A percentile compares a stretch with the other conserved stretches of the same genome.
phyloP scores from a whole-genome alignment of 1,140 invertebrate species.

The Drosophila arizonae region DNA sequence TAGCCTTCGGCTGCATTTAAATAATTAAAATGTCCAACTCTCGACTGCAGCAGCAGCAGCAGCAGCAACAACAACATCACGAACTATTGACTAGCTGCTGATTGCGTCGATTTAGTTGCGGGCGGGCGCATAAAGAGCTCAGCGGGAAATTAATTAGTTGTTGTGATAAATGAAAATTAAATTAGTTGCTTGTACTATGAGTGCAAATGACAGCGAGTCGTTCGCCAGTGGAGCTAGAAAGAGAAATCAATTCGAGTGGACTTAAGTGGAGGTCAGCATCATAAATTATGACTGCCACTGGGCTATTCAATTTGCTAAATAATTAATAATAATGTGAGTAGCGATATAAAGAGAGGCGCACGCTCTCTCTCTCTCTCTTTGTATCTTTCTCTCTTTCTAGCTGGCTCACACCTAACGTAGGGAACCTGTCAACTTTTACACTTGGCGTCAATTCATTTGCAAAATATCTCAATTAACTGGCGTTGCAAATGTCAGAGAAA shows the following conservation, averaged over 20 bases:
- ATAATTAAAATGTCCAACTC: conserved; percentile 73
- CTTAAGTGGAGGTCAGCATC: conserved; percentile 10
- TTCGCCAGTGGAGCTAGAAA: conserved; percentile 6
- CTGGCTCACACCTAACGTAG: background rate
- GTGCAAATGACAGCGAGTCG: conserved; percentile 35
- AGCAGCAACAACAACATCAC: conserved; percentile 17
- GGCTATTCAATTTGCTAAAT: conserved; percentile 36
- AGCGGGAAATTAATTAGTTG: conserved; percentile 79
- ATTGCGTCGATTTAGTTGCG: conserved; percentile 41
- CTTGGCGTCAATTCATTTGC: conserved; percentile 21
- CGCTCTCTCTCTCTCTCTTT: background rate
- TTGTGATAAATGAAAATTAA: conserved; percentile 77
- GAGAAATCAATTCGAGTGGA: conserved; percentile 10
- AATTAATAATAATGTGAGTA: conserved; percentile 27
- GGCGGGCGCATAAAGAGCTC: conserved; percentile 46
- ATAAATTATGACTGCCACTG: conserved; percentile 26
- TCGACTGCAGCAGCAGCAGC: conserved; percentile 16
- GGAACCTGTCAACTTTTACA: conserved; percentile 42
- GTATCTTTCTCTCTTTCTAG: background rate
- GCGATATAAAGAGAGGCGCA: background rate
- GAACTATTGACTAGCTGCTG: conserved; percentile 39
- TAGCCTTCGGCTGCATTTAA: conserved; percentile 78
- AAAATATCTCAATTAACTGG: conserved; percentile 47
- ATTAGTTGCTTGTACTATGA: conserved; percentile 69
- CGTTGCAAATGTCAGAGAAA: conserved; percentile 42